Percentiles rank a stretch among this genome's conserved stretches.
phyloP scores from a whole-genome alignment of 2,888 invertebrate species.

The Drosophila leonis region DNA sequence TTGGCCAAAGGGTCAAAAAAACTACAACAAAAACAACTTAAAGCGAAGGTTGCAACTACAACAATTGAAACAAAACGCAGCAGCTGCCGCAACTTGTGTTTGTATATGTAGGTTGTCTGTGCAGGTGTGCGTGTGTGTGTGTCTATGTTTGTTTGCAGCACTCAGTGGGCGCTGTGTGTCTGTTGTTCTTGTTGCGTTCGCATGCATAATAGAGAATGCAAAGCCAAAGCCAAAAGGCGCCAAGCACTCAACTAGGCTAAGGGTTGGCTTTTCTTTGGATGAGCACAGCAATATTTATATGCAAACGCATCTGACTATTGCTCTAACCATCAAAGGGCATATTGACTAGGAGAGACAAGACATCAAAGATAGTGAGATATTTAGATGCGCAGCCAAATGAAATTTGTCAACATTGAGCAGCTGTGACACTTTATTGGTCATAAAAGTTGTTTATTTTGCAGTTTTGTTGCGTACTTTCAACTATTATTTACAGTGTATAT shows the following conservation, averaged over 20 bases:
- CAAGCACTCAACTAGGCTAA: conserved; percentile 37
- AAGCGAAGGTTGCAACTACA: conserved; percentile 45
- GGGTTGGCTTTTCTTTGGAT: conserved; percentile 28
- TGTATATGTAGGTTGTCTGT: conserved; percentile 2
- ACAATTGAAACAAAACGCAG: conserved; percentile 67
- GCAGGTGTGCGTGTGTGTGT: not conserved
- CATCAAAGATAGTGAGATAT: not conserved
- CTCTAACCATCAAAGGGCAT: conserved; percentile 15
- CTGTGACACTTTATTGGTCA: not conserved
- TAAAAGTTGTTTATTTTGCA: no score
- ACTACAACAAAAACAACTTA: conserved; percentile 16
- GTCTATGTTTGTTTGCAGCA: not conserved
- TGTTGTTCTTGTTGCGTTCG: conserved; percentile 27
- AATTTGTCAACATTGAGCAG: not conserved
- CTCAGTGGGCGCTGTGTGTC: conserved; percentile 13
- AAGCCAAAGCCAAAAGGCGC: conserved; percentile 55
- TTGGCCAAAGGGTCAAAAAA: conserved; percentile 33
- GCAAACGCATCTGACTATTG: conserved; percentile 1
- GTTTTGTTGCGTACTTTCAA: not conserved
- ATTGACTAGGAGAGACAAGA: not conserved
- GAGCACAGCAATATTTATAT: conserved; percentile 30
- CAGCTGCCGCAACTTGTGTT: conserved; percentile 13
- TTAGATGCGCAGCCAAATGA: not conserved
- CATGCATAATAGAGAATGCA: conserved; percentile 59
- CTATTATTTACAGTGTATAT: not conserved